These are phyloP conservation scores for Papilio demoleus DNA, from an alignment of 2,888 invertebrate genomes.

Conservation along the genomic window DNA sequence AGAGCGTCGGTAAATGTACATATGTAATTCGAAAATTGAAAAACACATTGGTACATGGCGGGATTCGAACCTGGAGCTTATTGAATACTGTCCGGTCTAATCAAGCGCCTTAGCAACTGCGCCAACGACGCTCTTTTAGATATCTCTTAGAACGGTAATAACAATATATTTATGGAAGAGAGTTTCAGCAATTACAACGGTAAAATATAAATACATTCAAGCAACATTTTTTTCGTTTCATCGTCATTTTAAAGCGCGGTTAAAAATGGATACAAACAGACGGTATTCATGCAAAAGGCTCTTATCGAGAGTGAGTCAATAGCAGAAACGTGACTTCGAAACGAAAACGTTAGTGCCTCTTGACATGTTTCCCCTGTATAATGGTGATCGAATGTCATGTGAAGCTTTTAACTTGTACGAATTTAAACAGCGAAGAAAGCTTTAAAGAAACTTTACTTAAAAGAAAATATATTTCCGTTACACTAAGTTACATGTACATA, in stretches of 20 bases:
- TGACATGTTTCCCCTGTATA: slow-evolving; percentile 34
- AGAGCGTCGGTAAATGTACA: too few species aligned
- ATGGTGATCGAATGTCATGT: slow-evolving; percentile 27
- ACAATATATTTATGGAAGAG: neutral
- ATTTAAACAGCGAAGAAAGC: slow-evolving; percentile 24
- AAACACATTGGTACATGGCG: too few species aligned
- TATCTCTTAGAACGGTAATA: neutral
- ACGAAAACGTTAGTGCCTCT: slow-evolving; percentile 30
- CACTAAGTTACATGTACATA: too few species aligned
- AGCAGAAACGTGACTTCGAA: slow-evolving; percentile 38
- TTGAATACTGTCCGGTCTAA: too few species aligned
- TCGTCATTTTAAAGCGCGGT: slow-evolving; percentile 1
- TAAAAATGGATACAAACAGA: slow-evolving; percentile 24
- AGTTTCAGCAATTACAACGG: neutral
- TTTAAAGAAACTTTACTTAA: neutral
- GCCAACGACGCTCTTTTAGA: too few species aligned
- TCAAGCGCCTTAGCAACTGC: too few species aligned
- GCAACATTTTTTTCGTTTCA: neutral
- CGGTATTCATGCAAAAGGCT: slow-evolving; percentile 17
- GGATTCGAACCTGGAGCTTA: too few species aligned
- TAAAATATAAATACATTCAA: neutral
- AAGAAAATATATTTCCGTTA: too few species aligned
- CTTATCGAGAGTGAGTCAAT: slow-evolving; percentile 25
- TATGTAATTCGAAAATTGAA: too few species aligned
- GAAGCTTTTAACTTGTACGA: slow-evolving; percentile 15